Base-by-base conservation (phyloP, 1,140 invertebrate genomes). In the Pectinophora gossypiella region DNA sequence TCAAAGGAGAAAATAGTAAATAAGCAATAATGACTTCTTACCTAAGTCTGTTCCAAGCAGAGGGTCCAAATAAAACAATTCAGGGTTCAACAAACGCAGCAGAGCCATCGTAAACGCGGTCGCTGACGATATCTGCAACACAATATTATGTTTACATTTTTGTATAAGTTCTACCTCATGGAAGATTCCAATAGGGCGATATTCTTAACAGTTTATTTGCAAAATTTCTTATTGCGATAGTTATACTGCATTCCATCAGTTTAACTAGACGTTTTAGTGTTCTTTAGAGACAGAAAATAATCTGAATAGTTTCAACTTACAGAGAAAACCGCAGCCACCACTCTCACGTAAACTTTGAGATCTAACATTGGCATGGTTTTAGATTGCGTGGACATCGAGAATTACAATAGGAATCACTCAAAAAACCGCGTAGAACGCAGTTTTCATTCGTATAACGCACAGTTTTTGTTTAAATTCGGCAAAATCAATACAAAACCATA, bases 271-370 rank as follows among this genome's bases (percentile, higher is more conserved):
- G n/a, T n/a, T n/a, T n/a, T n/a, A n/a, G n/a, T n/a, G n/a, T n/a
- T n/a, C n/a, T n/a, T n/a, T n/a, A n/a, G n/a, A n/a, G n/a, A n/a
- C n/a, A n/a, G n/a, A n/a, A n/a, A n/a, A n/a, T n/a, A n/a, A n/a
- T n/a, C n/a, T n/a, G n/a, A n/a, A n/a, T n/a, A n/a, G n/a, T n/a
- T n/a, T n/a, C n/a, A n/a, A 76, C 75, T 74, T 62, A 78, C 75
- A 43, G 64, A 75, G 68, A 86, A 86, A 42, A 85, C 76, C 12
- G 69, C 77, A n/a, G 77, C 79, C 0, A 84, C 75, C 16, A 81
- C 64, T 54, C 74, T 64, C n/a, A 82, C 68, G 42, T 74, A 86
- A 36, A 75, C 64, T 62, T 79, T 81, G 47, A 81, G 48, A 44
- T 86, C 80, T 48, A 86, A 56, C 54, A 62, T 36, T 18, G 83